Conservation (phyloP, 2,113 vertebrate species). For the Pomatorhinus ruficollis region DNA sequence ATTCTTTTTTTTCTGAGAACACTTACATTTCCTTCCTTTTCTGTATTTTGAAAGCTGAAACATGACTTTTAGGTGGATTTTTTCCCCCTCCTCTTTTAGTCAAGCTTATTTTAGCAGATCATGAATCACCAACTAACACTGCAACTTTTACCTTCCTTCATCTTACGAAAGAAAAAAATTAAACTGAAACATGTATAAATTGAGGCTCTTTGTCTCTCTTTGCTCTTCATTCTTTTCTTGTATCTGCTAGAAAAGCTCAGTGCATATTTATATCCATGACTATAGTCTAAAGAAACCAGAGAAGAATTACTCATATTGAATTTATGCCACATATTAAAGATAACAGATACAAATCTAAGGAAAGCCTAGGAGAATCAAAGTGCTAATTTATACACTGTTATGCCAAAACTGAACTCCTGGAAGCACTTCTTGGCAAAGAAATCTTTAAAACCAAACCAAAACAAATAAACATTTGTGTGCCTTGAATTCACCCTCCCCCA, state of each 20-base stretch:
- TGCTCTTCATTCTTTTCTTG: neutral
- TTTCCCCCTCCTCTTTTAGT: neutral
- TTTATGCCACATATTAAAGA: neutral
- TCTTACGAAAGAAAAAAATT: slow-evolving; percentile 13
- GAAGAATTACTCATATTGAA: neutral
- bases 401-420: neutral
- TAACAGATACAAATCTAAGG: neutral
- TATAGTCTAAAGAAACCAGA: neutral
- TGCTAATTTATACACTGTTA: neutral
- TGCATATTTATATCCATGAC: neutral
- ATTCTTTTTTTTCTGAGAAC: neutral
- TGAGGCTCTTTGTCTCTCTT: neutral
- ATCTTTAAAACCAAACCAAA: neutral
- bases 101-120: neutral
- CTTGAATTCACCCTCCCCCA: neutral
- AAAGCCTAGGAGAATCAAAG: neutral
- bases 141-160: neutral
- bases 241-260: neutral
- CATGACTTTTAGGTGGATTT: neutral
- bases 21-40: slow-evolving; percentile 1
- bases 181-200: neutral
- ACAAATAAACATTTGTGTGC: neutral
- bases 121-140: slow-evolving; percentile 31
- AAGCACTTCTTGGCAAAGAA: neutral
- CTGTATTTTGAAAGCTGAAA: neutral